Evolutionary conservation across 35 echinoderm and acorn worm species (phyloP).

Genomic region (Apostichopus japonicus): DNA sequence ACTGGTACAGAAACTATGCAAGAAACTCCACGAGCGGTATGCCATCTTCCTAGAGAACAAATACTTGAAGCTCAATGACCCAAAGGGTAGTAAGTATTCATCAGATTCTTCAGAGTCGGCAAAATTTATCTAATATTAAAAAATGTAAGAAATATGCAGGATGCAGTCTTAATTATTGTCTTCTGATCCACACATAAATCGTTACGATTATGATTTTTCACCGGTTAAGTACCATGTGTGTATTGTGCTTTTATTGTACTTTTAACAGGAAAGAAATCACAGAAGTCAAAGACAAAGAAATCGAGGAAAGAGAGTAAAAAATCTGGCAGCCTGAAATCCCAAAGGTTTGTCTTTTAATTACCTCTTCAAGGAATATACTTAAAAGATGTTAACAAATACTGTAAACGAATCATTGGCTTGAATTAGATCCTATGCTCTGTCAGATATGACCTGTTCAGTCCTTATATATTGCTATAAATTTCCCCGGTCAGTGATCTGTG

Average conservation of each 20-base stretch:
- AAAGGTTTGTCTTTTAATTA: background rate
- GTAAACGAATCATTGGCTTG: too few relatives aligned
- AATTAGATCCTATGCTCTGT: too few relatives aligned
- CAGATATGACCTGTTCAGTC: too few relatives aligned
- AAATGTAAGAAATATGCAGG: too few relatives aligned
- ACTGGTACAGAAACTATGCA: constrained; percentile 75
- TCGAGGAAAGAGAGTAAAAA: constrained; percentile 1
- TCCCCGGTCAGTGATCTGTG: too few relatives aligned
- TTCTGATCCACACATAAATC: too few relatives aligned
- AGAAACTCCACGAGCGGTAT: constrained; percentile 87
- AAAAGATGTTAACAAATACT: too few relatives aligned
- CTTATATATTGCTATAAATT: too few relatives aligned
- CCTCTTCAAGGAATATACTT: background rate
- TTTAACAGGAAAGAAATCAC: background rate
- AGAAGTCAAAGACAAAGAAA: background rate
- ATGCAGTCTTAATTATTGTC: too few relatives aligned
- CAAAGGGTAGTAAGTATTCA: constrained; percentile 6
- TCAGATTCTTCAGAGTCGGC: background rate
- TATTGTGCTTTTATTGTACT: background rate
- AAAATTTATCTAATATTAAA: too few relatives aligned
- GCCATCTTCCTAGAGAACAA: constrained; percentile 82
- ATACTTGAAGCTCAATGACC: constrained; percentile 51
- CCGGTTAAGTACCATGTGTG: too few relatives aligned
- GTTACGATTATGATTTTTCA: too few relatives aligned
- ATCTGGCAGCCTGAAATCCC: background rate